A percentile compares a stretch with the other conserved stretches of the same genome.
Evolutionary conservation across 2,888 invertebrate genomes (phyloP).

Genomic region (Sericinus montela): DNA sequence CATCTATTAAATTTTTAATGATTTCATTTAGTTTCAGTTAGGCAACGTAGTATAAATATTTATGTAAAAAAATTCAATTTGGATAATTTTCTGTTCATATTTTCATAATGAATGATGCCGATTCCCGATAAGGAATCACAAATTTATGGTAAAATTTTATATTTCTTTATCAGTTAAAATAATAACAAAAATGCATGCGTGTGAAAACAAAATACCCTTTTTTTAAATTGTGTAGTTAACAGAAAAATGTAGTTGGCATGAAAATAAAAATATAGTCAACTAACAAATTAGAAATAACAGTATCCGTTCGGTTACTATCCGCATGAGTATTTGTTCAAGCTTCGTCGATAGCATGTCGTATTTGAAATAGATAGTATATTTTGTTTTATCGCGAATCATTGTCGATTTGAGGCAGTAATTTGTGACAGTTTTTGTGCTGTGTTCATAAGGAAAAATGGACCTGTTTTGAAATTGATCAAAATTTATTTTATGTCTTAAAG

Average conservation of each 20-base stretch:
- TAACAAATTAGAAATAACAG: constrained; percentile 12
- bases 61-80: too few relatives aligned
- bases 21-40: too few relatives aligned
- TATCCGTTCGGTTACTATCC: neutral
- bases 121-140: constrained; percentile 3
- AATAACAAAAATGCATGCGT: constrained; percentile 15
- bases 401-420: too few relatives aligned
- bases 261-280: constrained; percentile 4
- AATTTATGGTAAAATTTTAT: constrained; percentile 10
- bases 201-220: constrained; percentile 1
- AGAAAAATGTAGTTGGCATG: constrained; percentile 17
- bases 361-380: neutral
- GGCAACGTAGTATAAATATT: too few relatives aligned
- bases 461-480: too few relatives aligned
- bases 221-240: constrained; percentile 2
- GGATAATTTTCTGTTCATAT: neutral
- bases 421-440: too few relatives aligned
- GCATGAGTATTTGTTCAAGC: constrained; percentile 14
- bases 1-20: too few relatives aligned
- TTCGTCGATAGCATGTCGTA: constrained; percentile 15
- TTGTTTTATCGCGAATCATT: too few relatives aligned
- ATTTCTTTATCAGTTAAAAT: neutral
- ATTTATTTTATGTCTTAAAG: too few relatives aligned
- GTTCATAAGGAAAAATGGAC: too few relatives aligned
- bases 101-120: neutral